Base-by-base conservation (phyloP, 2,113 vertebrate species). In the Agelaius tricolor region DNA sequence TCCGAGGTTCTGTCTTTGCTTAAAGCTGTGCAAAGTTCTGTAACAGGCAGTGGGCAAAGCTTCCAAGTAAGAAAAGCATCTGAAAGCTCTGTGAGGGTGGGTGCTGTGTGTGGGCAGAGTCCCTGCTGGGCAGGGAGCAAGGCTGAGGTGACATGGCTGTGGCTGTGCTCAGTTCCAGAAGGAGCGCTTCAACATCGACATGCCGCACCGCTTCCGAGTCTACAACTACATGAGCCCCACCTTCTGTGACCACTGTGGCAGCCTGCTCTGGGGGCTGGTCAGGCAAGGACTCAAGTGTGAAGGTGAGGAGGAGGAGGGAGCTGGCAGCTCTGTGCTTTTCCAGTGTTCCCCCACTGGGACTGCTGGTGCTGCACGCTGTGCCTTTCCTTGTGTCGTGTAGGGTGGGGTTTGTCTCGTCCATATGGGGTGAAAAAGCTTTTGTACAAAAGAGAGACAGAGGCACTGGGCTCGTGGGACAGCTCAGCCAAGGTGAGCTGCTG, bases 171-270 rank as follows among this genome's bases (percentile, higher is more conserved):
- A 99, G 99, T 99, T 99, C 97, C 99, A 99, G 97, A 99, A 99
- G 98, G 99, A 99, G 96, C 98, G 99, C n/a, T 99, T 99, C 97
- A 99, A 99, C 91, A 99, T 99, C 9, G 99, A 99, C 97, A 99
- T 99, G 99, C 99, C 99, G 1, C 99, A 99, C 89, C 98, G 99
- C 84, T 99, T 99, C 97, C 99, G 98, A 95, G 98, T 96, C 78
- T 88, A 99, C 98, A 99, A 99, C 98, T 99, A 99, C 97, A 99
- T 99, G 99, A 99, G 99, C 97, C 99, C 99, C 13, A 99, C 99
- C 35, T 99, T 99, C 98, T 99, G 99, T 3, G 99, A 99, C 97
- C 99, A 99, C 97, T 99, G 99, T 2, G 99, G 99, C 84, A 99
- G 99, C 95, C 98, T 99, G 96, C 98, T 99, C 61, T 99, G 99